Evolutionary conservation across 2,797 vertebrate species (phyloP).

Genomic region (Ficedula albicollis): DNA sequence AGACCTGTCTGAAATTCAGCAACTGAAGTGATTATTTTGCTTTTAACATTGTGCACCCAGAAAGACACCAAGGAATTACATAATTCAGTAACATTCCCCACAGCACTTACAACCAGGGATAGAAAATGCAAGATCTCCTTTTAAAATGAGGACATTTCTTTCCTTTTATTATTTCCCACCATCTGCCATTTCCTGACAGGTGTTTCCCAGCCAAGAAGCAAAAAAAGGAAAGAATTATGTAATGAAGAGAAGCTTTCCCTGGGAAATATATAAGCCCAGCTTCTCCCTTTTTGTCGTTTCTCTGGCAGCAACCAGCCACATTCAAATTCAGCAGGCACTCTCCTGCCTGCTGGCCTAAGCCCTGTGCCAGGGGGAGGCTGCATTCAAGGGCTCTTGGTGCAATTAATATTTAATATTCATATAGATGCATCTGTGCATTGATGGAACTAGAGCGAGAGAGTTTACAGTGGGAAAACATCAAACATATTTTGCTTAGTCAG

Average conservation of each 20-base stretch:
- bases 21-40: background rate
- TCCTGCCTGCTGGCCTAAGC: background rate
- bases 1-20: background rate
- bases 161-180: conserved; percentile 51
- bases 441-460: background rate
- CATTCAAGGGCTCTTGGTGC: background rate
- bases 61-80: conserved; percentile 21
- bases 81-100: conserved; percentile 13
- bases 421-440: background rate
- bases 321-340: background rate
- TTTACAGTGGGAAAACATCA: background rate
- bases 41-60: background rate
- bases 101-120: conserved; percentile 16
- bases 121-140: conserved; percentile 30
- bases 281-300: background rate
- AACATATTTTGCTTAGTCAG: background rate
- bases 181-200: conserved; percentile 56
- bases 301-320: background rate
- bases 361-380: background rate
- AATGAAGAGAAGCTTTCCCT: conserved; percentile 6
- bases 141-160: conserved; percentile 55
- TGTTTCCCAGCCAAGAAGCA: conserved; percentile 42
- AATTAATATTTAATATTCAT: conserved; percentile 1
- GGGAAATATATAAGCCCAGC: conserved; percentile 1
- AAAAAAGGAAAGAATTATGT: conserved; percentile 47